A percentile compares a stretch with the other conserved stretches of the same genome.
Conservation (phyloP, 2,888 invertebrate species). For the Tethea ocularis region DNA sequence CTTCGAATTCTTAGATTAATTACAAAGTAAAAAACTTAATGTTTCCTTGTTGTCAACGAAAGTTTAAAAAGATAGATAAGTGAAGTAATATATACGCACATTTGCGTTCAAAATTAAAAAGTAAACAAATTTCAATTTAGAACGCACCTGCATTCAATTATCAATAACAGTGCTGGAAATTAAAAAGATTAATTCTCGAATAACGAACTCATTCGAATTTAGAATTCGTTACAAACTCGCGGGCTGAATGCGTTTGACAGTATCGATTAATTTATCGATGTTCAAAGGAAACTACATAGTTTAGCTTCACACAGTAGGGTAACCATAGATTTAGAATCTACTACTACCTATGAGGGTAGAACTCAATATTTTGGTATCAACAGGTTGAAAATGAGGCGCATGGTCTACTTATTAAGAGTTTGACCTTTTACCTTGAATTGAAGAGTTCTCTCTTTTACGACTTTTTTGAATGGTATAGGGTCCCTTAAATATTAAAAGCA, state of each 20-base stretch:
- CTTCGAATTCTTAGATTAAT: neutral
- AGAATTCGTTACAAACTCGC: conserved; percentile 41
- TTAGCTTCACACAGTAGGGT: neutral
- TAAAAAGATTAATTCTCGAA: conserved; percentile 24
- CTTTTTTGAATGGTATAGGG: too few relatives aligned
- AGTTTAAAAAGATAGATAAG: conserved; percentile 23
- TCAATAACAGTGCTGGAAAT: conserved; percentile 14
- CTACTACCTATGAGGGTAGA: too few relatives aligned
- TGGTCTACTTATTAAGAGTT: too few relatives aligned
- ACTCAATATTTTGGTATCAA: too few relatives aligned
- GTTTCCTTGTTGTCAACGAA: neutral
- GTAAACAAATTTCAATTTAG: conserved; percentile 38
- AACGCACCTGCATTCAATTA: conserved; percentile 39
- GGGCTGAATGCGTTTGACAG: conserved; percentile 10
- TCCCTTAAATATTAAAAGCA: too few relatives aligned
- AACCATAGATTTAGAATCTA: neutral
- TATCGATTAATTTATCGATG: conserved; percentile 11
- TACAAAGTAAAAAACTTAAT: neutral
- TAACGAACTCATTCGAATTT: conserved; percentile 36
- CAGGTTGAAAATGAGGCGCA: too few relatives aligned
- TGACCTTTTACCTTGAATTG: too few relatives aligned
- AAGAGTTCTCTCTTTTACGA: too few relatives aligned
- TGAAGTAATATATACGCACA: conserved; percentile 26
- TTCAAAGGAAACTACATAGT: neutral
- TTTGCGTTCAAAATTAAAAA: neutral